Evolutionary conservation across 2,888 invertebrate genomes (phyloP).

Genomic region (Psylliodes chrysocephalus): DNA sequence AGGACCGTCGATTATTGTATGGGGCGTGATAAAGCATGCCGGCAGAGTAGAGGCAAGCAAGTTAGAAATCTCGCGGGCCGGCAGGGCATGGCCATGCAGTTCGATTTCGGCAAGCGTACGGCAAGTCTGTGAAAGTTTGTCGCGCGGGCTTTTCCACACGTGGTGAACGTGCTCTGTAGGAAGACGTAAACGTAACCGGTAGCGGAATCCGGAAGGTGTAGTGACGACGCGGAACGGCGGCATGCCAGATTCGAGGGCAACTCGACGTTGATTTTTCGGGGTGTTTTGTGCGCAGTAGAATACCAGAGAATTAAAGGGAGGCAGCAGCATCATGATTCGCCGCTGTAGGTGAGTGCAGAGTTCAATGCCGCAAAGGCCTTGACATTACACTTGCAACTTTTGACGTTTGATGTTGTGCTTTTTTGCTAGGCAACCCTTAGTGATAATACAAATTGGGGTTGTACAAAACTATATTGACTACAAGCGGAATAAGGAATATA

Average conservation of each 20-base stretch:
- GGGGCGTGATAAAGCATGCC: slow-evolving; percentile 8
- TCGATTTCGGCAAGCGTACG: slow-evolving; percentile 58
- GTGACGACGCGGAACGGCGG: slow-evolving; percentile 1
- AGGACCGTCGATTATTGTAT: not conserved
- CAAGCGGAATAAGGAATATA: too few species aligned
- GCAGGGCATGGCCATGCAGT: slow-evolving; percentile 49
- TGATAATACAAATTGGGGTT: too few species aligned
- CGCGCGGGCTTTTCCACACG: slow-evolving; percentile 54
- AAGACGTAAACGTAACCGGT: slow-evolving; percentile 37
- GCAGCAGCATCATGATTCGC: slow-evolving; percentile 26
- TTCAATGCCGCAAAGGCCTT: slow-evolving; percentile 13
- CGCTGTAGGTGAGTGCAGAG: slow-evolving; percentile 25
- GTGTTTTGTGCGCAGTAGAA: slow-evolving; percentile 25
- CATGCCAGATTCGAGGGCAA: slow-evolving; percentile 2
- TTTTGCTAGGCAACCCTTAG: too few species aligned
- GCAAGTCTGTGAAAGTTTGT: slow-evolving; percentile 57
- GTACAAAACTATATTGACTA: too few species aligned
- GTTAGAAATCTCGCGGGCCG: slow-evolving; percentile 50
- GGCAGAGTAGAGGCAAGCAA: slow-evolving; percentile 10
- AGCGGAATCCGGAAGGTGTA: too few species aligned
- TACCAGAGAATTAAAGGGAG: slow-evolving; percentile 27
- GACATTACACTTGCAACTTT: slow-evolving; percentile 5
- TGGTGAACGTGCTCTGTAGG: slow-evolving; percentile 55
- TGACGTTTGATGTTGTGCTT: not conserved
- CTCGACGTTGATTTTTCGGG: not conserved